These are phyloP conservation scores for Apamea epomidion DNA, from an alignment of 2,888 invertebrate species.

Conservation along the genomic window DNA sequence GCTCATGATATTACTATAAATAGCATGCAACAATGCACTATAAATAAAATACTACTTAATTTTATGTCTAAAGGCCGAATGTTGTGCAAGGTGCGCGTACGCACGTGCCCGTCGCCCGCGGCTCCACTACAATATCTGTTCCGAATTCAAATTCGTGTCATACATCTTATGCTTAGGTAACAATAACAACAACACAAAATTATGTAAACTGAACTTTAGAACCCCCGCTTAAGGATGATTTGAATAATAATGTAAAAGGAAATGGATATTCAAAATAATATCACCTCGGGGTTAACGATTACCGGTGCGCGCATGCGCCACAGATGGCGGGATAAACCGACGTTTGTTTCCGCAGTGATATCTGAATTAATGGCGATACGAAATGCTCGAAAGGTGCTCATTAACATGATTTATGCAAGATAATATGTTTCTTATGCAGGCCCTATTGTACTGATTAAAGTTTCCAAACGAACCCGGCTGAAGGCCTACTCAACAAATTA, in stretches of 20 bases:
- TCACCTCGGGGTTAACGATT: conserved; percentile 91
- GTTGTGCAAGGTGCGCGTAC: conserved; percentile 88
- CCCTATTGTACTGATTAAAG: conserved; percentile 83
- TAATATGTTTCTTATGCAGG: conserved; percentile 84
- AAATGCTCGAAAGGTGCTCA: conserved; percentile 90
- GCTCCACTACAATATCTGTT: conserved; percentile 86
- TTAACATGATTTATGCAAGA: conserved; percentile 90
- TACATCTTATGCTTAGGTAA: conserved; percentile 85
- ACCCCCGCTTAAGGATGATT: conserved; percentile 82
- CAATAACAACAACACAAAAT: conserved; percentile 75
- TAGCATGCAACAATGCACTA: conserved; percentile 74
- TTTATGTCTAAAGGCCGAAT: conserved; percentile 78
- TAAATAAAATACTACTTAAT: conserved; percentile 82
- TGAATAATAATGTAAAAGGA: conserved; percentile 87
- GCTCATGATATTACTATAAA: conserved; percentile 62
- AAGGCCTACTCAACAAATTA: conserved; percentile 66
- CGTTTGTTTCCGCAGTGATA: conserved; percentile 91
- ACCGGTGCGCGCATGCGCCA: conserved; percentile 89
- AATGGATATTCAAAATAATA: conserved; percentile 90
- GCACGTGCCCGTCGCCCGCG: conserved; percentile 88
- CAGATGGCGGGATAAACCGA: conserved; percentile 90
- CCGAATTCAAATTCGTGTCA: conserved; percentile 89
- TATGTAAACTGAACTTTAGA: conserved; percentile 85
- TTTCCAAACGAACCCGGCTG: conserved; percentile 70
- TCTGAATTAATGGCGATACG: conserved; percentile 90